Conservation (phyloP, 2,888 invertebrate genomes). For the Ectemnius continuus region DNA sequence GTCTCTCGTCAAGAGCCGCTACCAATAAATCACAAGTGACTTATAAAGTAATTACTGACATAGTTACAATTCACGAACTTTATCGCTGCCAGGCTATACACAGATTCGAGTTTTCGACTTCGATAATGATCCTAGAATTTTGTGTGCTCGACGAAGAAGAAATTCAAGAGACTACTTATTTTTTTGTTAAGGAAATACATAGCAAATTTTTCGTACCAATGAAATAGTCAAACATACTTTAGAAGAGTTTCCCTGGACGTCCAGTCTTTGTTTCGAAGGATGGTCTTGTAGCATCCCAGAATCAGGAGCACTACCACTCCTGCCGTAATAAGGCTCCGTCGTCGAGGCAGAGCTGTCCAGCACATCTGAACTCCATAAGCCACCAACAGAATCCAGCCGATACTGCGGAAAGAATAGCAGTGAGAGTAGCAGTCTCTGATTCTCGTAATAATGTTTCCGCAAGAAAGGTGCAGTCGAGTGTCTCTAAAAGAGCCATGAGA, state of each 20-base stretch:
- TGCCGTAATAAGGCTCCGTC: constrained; percentile 79
- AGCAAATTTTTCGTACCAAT: neutral
- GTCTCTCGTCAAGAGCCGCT: neutral
- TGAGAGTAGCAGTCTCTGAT: neutral
- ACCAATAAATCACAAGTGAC: neutral
- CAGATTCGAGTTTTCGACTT: too few relatives aligned
- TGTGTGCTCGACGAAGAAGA: too few relatives aligned
- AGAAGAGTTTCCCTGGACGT: constrained; percentile 86
- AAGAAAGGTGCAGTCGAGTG: neutral
- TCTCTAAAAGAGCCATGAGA: neutral
- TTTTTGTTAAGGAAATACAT: neutral
- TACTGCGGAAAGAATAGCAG: constrained; percentile 79
- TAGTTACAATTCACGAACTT: neutral
- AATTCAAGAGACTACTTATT: too few relatives aligned
- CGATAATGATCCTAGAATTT: too few relatives aligned
- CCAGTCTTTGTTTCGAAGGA: constrained; percentile 88
- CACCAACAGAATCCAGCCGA: constrained; percentile 89
- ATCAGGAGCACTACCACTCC: constrained; percentile 82
- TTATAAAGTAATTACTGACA: neutral
- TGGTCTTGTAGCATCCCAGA: constrained; percentile 83
- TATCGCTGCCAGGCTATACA: too few relatives aligned
- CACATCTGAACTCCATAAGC: constrained; percentile 86
- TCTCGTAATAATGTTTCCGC: neutral
- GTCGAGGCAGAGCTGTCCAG: constrained; percentile 80
- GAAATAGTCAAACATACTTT: constrained; percentile 79